Evolutionary conservation across 1,140 invertebrate species (phyloP), one percentile per base, ranked within the genome.

Genomic region (Drosophila lacertosa): DNA sequence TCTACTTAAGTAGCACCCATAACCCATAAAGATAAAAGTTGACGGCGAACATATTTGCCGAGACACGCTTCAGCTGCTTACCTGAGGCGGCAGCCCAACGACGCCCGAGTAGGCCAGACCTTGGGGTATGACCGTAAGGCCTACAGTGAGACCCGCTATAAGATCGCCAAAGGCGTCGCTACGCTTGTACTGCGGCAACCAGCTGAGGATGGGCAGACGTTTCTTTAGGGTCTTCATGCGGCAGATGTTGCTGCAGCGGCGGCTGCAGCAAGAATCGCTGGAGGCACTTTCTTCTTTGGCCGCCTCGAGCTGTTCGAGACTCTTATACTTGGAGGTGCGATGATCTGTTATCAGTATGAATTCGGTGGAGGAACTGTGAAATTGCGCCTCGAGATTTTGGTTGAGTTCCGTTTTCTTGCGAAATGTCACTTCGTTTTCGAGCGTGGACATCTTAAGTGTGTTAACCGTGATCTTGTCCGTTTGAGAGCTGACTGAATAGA

Each of bases 61-160:
- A 47, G 20, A 20, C 33, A 15, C 10, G 15, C 2, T 4, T 7
- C 16, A 15, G 16, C 6, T 26, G 24, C 50, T 55, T 55, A 89
- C 91, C 72, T 96, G 92, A 2, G 95, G 92, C 4, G 95, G 95
- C 71, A 98, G 91, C 13, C 95, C 95, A 13, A 96, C 97, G 55
- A 98, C 95, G 67, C 94, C 95, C 9, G 97, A 94, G 90, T 98
- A 98, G 4, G 97, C 97, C 51, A 98, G 91, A 32, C 95, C 95
- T 83, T 96, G 95, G 13, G 95, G 95, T 67, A 96, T 96, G 4
- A 96, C 95, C 5, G 97, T 98, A 1, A 98, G 93, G 1, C 96
- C 96, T 5, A 97, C 95, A 1, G 97, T 98, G 22, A 98, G 93
- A 18, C 97, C 97, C 10, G 97, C 97, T 22, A 97, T 94, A 33